phyloP scores from a whole-genome alignment of 2,797 vertebrate genomes.

The Enteromius unitaeniatus region DNA sequence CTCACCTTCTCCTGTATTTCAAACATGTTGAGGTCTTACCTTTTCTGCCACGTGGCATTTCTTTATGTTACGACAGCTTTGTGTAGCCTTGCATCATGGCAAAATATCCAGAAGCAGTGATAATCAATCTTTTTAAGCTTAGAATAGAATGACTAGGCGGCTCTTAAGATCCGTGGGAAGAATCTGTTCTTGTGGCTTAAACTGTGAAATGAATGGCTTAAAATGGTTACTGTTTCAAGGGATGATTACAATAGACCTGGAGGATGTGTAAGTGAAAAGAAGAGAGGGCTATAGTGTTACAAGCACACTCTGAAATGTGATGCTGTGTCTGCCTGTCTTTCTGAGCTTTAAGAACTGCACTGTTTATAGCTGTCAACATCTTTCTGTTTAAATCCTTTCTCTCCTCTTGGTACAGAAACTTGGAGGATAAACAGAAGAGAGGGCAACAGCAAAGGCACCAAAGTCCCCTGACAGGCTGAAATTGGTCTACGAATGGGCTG shows the following conservation, averaged over 20 bases:
- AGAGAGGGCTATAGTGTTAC: slow-evolving; percentile 11
- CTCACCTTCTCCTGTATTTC: neutral
- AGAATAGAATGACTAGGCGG: slow-evolving; percentile 18
- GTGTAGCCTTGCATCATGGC: neutral
- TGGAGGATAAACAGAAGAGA: slow-evolving; percentile 1
- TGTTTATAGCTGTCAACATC: neutral
- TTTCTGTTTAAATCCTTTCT: slow-evolving; percentile 9
- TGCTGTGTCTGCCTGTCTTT: slow-evolving; percentile 21
- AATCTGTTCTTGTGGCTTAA: slow-evolving; percentile 45
- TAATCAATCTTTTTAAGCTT: slow-evolving; percentile 41
- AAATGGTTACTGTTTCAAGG: slow-evolving; percentile 39
- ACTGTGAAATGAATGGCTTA: slow-evolving; percentile 50
- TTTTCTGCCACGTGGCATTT: neutral
- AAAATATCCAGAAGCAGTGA: slow-evolving; percentile 19
- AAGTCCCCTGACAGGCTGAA: neutral
- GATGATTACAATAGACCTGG: slow-evolving; percentile 41
- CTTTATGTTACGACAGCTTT: slow-evolving; percentile 9
- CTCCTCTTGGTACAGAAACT: neutral
- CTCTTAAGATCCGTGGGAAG: slow-evolving; percentile 49
- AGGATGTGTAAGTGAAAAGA: slow-evolving; percentile 16
- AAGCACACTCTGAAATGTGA: slow-evolving; percentile 26
- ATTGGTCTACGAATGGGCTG: slow-evolving; percentile 4
- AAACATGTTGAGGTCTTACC: neutral
- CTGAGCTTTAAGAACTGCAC: slow-evolving; percentile 10
- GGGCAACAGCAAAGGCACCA: neutral